Conservation (phyloP, 2,888 invertebrate genomes). For the Coleophora deauratella region DNA sequence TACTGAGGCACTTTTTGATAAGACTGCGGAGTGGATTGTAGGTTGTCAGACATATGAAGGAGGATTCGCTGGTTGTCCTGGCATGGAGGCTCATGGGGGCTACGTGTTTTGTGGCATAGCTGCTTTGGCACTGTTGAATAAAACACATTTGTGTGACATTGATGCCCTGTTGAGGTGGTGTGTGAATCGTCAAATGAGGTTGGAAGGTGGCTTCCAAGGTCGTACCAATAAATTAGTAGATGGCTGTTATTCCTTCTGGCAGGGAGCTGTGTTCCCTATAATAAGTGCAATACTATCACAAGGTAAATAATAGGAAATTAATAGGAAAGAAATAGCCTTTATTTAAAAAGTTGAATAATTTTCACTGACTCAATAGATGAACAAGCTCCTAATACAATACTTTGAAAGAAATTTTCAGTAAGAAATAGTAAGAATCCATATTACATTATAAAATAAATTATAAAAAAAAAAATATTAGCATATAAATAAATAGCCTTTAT, state of each 20-base stretch:
- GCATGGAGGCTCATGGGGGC: constrained; percentile 99
- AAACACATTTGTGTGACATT: constrained; percentile 82
- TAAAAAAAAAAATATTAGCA: no score
- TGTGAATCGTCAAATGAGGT: constrained; percentile 91
- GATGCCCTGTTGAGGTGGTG: constrained; percentile 89
- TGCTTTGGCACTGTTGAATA: constrained; percentile 86
- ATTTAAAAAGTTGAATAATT: no score
- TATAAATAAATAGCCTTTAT: no score
- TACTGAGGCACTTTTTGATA: constrained; percentile 84
- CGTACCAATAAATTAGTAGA: constrained; percentile 99
- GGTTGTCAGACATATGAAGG: constrained; percentile 99
- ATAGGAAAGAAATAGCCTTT: no score
- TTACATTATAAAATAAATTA: no score
- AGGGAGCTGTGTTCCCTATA: constrained; percentile 93
- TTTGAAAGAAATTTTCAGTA: no score
- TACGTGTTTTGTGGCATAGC: constrained; percentile 98
- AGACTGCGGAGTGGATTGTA: constrained; percentile 93
- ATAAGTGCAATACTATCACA: constrained; percentile 82
- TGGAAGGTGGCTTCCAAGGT: constrained; percentile 98
- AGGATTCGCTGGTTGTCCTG: constrained; percentile 92
- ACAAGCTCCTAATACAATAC: no score
- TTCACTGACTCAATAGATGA: no score
- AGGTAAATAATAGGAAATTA: no score
- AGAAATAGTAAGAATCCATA: no score
- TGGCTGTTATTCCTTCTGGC: constrained; percentile 99